Percentiles rank a stretch among this genome's conserved stretches.
Evolutionary conservation across 2,888 invertebrate species (phyloP).

Genomic region (Meiosimyza platycephala): DNA sequence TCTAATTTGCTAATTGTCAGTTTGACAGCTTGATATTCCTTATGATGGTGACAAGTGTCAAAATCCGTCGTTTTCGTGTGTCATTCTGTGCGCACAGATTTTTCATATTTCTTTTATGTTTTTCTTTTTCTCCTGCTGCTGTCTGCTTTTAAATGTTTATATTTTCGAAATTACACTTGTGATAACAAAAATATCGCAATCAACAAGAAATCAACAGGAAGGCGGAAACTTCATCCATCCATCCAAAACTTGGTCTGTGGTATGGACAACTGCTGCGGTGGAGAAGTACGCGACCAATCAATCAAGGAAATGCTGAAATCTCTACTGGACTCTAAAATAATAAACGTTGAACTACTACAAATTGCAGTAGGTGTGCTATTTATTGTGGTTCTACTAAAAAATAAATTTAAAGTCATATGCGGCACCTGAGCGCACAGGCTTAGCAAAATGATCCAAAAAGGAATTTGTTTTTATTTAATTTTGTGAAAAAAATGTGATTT

Average conservation of each 20-base stretch:
- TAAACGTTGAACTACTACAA: constrained; percentile 62
- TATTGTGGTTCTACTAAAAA: constrained; percentile 60
- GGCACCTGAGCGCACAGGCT: constrained; percentile 52
- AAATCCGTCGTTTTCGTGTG: not conserved
- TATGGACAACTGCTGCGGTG: constrained; percentile 62
- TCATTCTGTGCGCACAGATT: not conserved
- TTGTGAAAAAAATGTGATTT: constrained; percentile 39
- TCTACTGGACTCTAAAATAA: constrained; percentile 62
- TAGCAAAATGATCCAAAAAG: constrained; percentile 27
- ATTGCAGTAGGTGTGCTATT: constrained; percentile 64
- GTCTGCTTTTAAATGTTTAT: constrained; percentile 9
- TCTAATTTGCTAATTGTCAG: too few species aligned
- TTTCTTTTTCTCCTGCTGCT: constrained; percentile 1
- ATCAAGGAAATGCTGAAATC: constrained; percentile 62
- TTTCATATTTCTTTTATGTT: constrained; percentile 5
- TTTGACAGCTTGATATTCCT: too few species aligned
- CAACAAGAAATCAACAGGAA: not conserved
- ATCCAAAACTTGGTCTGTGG: not conserved
- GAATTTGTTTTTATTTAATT: constrained; percentile 34
- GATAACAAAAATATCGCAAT: not conserved
- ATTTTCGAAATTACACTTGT: not conserved
- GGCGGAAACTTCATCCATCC: not conserved
- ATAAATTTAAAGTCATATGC: constrained; percentile 61
- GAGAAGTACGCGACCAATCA: constrained; percentile 59
- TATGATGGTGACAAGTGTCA: not conserved